Conservation (phyloP, 2,113 vertebrate genomes). For the Merops nubicus region DNA sequence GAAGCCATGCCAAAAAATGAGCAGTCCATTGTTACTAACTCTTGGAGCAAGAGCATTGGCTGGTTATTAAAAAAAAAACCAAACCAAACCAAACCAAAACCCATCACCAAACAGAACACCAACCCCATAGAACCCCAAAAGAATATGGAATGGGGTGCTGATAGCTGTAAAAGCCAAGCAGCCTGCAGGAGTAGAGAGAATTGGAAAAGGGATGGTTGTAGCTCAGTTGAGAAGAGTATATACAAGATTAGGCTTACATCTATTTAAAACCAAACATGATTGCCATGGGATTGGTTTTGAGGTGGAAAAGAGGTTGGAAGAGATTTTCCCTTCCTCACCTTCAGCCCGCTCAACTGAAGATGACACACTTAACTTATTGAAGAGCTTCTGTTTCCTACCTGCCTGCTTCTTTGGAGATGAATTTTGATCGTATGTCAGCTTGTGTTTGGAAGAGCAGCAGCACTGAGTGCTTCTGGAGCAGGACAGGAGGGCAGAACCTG, state of each 20-base stretch:
- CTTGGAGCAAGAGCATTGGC: background rate
- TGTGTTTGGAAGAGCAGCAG: background rate
- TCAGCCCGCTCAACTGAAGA: background rate
- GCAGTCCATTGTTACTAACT: constrained; percentile 10
- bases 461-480: background rate
- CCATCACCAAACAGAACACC: background rate
- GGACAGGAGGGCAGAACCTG: background rate
- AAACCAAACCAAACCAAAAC: background rate
- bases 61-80: background rate
- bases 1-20: constrained; percentile 18
- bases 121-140: background rate
- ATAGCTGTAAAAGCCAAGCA: background rate
- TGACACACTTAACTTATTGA: background rate
- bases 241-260: background rate
- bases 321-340: background rate
- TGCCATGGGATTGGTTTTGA: background rate
- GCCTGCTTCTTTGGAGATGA: background rate
- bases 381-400: background rate
- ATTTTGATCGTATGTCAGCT: background rate
- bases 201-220: background rate
- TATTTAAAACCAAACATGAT: background rate
- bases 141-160: background rate
- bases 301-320: background rate
- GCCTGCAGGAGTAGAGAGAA: background rate
- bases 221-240: background rate